Evolutionary conservation across 1,140 invertebrate genomes (phyloP).

Genomic region (Bombyx mandarina): DNA sequence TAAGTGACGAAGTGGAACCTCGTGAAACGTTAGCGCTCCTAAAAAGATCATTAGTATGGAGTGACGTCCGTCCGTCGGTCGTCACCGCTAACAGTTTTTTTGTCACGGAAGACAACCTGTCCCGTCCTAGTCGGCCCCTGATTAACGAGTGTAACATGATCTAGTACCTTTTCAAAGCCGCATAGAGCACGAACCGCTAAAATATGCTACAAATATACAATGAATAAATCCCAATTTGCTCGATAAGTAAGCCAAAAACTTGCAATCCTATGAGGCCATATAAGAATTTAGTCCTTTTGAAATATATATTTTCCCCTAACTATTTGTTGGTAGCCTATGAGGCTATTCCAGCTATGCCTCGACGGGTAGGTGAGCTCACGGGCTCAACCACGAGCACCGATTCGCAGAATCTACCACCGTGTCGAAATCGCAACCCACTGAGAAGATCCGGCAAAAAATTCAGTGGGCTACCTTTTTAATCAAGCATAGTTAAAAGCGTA

Average conservation of each 20-base stretch:
- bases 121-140: slow-evolving; percentile 37
- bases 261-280: too few species aligned
- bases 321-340: too few species aligned
- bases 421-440: too few species aligned
- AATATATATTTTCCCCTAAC: too few species aligned
- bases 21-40: slow-evolving; percentile 26
- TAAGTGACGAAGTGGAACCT: slow-evolving; percentile 18
- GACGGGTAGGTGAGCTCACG: slow-evolving; percentile 27
- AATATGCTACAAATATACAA: slow-evolving; percentile 7
- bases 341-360: too few species aligned
- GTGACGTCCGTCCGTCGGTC: slow-evolving; percentile 23
- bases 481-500: too few species aligned
- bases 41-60: slow-evolving; percentile 34
- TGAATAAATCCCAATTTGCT: too few species aligned
- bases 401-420: too few species aligned
- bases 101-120: slow-evolving; percentile 30
- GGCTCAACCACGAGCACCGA: too few species aligned
- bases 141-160: slow-evolving; percentile 55
- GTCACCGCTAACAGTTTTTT: slow-evolving; percentile 35
- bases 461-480: slow-evolving; percentile 11
- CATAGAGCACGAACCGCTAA: slow-evolving; percentile 24
- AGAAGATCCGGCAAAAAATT: slow-evolving; percentile 26
- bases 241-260: too few species aligned
- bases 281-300: too few species aligned
- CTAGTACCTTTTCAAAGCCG: slow-evolving; percentile 19